Conservation (phyloP, 1,140 invertebrate species). For the Drosophila eugracilis region DNA sequence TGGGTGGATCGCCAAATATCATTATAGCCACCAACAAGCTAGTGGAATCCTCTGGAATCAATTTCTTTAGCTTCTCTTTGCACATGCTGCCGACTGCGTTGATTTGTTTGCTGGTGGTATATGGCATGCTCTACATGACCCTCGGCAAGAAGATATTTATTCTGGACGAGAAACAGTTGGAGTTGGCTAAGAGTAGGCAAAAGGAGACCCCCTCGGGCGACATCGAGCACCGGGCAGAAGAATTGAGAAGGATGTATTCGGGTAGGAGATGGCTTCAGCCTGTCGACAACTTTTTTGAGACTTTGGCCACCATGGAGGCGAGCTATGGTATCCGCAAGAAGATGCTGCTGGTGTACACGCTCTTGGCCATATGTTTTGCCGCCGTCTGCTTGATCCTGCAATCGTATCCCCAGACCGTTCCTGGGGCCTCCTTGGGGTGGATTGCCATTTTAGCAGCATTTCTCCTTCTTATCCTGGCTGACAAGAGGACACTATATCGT, state of each 20-base stretch:
- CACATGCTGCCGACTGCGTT: slow-evolving; percentile 92
- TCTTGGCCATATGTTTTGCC: not conserved
- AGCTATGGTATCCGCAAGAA: slow-evolving; percentile 21
- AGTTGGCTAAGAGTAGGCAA: slow-evolving; percentile 89
- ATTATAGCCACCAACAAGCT: slow-evolving; percentile 92
- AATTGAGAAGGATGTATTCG: slow-evolving; percentile 2
- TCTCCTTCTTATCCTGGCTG: slow-evolving; percentile 88
- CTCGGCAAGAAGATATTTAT: slow-evolving; percentile 88
- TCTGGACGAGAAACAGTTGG: slow-evolving; percentile 89
- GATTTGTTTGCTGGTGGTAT: slow-evolving; percentile 87
- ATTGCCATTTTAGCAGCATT: slow-evolving; percentile 88
- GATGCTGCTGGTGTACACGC: not conserved
- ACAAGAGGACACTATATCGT: slow-evolving; percentile 88
- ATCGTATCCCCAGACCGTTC: not conserved
- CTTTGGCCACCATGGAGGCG: slow-evolving; percentile 45
- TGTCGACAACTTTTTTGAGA: slow-evolving; percentile 86
- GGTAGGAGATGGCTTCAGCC: slow-evolving; percentile 83
- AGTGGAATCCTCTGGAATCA: slow-evolving; percentile 88
- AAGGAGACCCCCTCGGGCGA: slow-evolving; percentile 90
- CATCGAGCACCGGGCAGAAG: slow-evolving; percentile 87
- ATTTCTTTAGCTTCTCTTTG: slow-evolving; percentile 90
- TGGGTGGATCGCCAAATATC: slow-evolving; percentile 95
- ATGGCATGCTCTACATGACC: slow-evolving; percentile 88
- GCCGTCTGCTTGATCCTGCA: not conserved
- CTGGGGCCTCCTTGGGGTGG: slow-evolving; percentile 1